These are phyloP conservation scores for Corythornis madagascariensis DNA, from an alignment of 2,113 vertebrate genomes.

Conservation along the genomic window DNA sequence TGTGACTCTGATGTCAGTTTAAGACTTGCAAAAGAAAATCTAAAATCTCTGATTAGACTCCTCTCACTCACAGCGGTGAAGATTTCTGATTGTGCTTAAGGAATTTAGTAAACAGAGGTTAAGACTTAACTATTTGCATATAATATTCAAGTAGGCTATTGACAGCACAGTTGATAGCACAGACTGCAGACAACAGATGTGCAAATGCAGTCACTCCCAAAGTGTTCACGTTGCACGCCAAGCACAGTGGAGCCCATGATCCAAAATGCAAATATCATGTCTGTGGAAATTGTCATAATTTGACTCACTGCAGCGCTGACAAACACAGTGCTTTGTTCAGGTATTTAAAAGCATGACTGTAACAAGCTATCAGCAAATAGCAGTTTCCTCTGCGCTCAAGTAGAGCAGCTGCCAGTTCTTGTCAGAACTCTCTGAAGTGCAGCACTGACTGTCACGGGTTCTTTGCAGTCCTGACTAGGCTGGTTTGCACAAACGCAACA, in stretches of 20 bases:
- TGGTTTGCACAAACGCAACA: not conserved
- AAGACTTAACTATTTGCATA: not conserved
- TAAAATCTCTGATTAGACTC: not conserved
- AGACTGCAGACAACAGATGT: not conserved
- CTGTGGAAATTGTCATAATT: conserved; percentile 7
- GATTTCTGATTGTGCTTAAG: not conserved
- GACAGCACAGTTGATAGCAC: not conserved
- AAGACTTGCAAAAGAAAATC: not conserved
- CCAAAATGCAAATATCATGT: conserved; percentile 25
- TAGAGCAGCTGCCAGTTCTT: conserved; percentile 2
- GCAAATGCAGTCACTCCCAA: not conserved
- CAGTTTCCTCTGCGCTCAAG: not conserved
- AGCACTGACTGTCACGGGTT: not conserved
- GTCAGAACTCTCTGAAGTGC: not conserved
- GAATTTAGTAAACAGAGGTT: not conserved
- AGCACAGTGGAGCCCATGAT: not conserved
- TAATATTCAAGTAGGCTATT: not conserved
- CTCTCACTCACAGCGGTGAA: not conserved
- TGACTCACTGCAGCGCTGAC: not conserved
- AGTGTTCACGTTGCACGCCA: not conserved
- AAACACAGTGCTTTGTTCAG: conserved; percentile 38
- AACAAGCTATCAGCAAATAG: conserved; percentile 37
- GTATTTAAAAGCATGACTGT: conserved; percentile 14
- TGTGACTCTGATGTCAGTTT: not conserved
- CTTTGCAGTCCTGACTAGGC: fast-evolving